These are phyloP conservation scores for Crypturellus tataupa DNA, from an alignment of 2,797 vertebrate genomes.

Conservation along the genomic window DNA sequence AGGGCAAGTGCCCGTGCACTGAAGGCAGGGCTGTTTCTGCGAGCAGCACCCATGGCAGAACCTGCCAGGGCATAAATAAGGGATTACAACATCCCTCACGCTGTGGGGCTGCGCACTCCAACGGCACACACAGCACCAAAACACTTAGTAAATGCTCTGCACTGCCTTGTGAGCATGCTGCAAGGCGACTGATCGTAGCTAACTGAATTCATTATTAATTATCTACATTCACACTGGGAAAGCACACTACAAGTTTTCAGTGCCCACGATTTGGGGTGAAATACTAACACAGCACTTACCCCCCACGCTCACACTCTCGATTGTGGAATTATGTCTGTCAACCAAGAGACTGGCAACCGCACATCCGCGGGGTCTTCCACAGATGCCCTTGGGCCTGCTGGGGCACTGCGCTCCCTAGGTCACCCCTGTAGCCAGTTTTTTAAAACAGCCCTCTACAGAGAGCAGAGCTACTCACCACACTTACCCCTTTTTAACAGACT, in stretches of 20 bases:
- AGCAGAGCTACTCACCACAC: not conserved
- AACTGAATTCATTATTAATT: not conserved
- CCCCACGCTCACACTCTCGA: not conserved
- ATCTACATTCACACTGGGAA: not conserved
- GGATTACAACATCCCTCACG: not conserved
- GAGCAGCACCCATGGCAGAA: not conserved
- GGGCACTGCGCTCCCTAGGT: not conserved
- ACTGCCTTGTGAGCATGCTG: not conserved
- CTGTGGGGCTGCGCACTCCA: not conserved
- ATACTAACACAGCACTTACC: not conserved
- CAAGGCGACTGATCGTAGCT: not conserved
- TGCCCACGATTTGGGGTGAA: not conserved
- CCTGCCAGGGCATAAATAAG: not conserved
- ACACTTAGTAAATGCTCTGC: not conserved
- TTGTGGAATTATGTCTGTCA: not conserved
- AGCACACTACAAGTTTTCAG: not conserved
- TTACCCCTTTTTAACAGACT: not conserved
- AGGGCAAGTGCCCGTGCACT: constrained; percentile 39
- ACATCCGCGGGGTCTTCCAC: not conserved
- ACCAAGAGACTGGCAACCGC: not conserved
- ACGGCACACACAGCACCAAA: not conserved
- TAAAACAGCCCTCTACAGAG: not conserved
- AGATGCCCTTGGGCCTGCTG: not conserved
- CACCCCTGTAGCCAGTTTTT: not conserved
- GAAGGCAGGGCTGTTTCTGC: not conserved